A percentile compares a stretch with the other conserved stretches of the same genome.
Evolutionary conservation across 2,888 invertebrate genomes (phyloP).

Genomic region (Ornithoptera priamus): DNA sequence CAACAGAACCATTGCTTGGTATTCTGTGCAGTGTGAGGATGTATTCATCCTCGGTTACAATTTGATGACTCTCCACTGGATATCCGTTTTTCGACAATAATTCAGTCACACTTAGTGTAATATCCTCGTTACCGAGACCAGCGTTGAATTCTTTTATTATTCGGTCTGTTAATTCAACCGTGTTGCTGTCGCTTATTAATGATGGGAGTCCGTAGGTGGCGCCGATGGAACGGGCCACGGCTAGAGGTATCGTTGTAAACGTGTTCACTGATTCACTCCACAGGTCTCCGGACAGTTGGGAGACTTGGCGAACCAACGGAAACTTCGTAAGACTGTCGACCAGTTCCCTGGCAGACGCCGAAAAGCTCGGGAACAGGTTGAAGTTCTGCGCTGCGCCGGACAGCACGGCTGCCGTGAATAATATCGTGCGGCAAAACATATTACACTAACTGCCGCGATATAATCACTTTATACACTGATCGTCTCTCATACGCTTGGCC

Average conservation of each 20-base stretch:
- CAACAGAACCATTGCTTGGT: constrained; percentile 48
- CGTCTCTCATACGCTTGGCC: constrained; percentile 12
- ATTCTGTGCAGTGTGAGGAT: constrained; percentile 53
- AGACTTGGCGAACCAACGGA: constrained; percentile 15
- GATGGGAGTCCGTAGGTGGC: constrained; percentile 36
- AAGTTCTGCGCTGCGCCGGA: constrained; percentile 5
- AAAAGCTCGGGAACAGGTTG: constrained; percentile 9
- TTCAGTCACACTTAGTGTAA: constrained; percentile 40
- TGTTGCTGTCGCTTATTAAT: constrained; percentile 40
- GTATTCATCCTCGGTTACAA: constrained; percentile 57
- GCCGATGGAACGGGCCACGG: constrained; percentile 40
- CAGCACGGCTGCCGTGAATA: constrained; percentile 1
- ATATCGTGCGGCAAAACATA: constrained; percentile 19
- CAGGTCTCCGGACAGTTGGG: constrained; percentile 15
- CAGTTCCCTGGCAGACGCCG: constrained; percentile 11
- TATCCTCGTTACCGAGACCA: constrained; percentile 51
- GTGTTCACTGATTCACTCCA: constrained; percentile 7
- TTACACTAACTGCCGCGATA: constrained; percentile 11
- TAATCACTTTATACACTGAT: constrained; percentile 16
- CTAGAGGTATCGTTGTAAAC: constrained; percentile 36
- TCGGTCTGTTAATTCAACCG: constrained; percentile 39
- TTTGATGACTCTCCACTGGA: constrained; percentile 47
- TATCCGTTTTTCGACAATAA: constrained; percentile 55
- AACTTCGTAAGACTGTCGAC: constrained; percentile 17
- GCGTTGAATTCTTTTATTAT: constrained; percentile 42